phyloP scores from a whole-genome alignment of 1,140 invertebrate species.

The Drosophila nigrodunni region DNA sequence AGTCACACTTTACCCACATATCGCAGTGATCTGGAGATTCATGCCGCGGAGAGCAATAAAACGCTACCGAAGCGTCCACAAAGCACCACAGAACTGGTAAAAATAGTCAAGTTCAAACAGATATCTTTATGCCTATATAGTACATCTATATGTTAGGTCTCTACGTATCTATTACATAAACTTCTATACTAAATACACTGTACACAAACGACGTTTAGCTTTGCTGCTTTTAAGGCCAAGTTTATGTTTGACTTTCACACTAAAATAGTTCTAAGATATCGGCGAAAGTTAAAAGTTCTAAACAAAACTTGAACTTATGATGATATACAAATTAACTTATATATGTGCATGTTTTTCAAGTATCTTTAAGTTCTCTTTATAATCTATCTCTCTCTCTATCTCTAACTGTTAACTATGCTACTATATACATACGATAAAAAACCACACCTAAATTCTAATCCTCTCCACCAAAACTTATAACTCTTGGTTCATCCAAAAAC shows the following conservation, averaged over 20 bases:
- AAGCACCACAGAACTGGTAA: conserved; percentile 84
- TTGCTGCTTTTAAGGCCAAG: conserved; percentile 66
- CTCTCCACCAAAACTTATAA: conserved; percentile 66
- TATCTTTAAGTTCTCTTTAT: conserved; percentile 38
- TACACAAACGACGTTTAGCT: conserved; percentile 55
- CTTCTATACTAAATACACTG: conserved; percentile 8
- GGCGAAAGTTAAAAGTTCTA: conserved; percentile 24
- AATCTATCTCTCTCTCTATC: conserved; percentile 21
- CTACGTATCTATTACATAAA: conserved; percentile 38
- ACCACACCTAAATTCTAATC: conserved; percentile 79
- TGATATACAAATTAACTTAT: conserved; percentile 8
- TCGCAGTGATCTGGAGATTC: conserved; percentile 87
- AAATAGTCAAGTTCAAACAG: conserved; percentile 23
- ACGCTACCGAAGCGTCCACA: conserved; percentile 79
- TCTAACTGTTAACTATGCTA: conserved; percentile 40
- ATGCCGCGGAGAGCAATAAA: conserved; percentile 85
- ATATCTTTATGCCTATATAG: background rate
- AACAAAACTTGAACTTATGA: conserved; percentile 28
- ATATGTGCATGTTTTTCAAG: conserved; percentile 57
- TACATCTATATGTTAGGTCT: conserved; percentile 41
- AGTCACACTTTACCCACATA: conserved; percentile 85
- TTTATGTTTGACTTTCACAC: conserved; percentile 53
- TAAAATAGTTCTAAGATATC: conserved; percentile 18
- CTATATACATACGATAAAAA: conserved; percentile 41
- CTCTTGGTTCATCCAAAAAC: conserved; percentile 62